Evolutionary conservation across 2,888 invertebrate species (phyloP).

Genomic region (Stenurella melanura): DNA sequence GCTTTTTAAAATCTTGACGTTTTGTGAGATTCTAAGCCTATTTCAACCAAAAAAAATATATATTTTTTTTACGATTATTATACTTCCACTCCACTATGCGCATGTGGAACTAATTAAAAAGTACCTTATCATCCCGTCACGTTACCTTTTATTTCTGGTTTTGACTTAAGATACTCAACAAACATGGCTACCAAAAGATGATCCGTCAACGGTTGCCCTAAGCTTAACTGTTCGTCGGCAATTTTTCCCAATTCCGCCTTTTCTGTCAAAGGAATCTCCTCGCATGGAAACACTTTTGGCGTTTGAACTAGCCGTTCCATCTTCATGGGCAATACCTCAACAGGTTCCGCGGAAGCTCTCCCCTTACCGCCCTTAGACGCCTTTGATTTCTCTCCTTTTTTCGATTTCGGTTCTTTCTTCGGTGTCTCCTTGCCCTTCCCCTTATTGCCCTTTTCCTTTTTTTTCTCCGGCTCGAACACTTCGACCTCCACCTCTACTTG

Average conservation of each 20-base stretch:
- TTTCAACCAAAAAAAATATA: too few species aligned
- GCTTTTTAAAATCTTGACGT: too few species aligned
- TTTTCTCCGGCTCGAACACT: slow-evolving; percentile 15
- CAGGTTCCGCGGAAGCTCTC: not conserved
- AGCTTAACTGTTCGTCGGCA: slow-evolving; percentile 75
- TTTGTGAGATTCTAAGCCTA: too few species aligned
- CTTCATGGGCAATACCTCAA: not conserved
- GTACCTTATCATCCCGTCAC: not conserved
- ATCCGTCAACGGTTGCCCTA: slow-evolving; percentile 75
- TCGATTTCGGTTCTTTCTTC: slow-evolving; percentile 24
- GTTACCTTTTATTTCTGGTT: slow-evolving; percentile 68
- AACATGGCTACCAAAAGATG: slow-evolving; percentile 77
- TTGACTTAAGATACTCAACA: slow-evolving; percentile 77
- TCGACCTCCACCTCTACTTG: slow-evolving; percentile 66
- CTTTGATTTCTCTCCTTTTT: slow-evolving; percentile 5
- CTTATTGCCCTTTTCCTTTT: slow-evolving; percentile 27
- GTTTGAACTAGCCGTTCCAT: slow-evolving; percentile 77
- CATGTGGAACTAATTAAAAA: too few species aligned
- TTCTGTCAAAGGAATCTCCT: slow-evolving; percentile 75
- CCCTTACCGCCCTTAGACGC: not conserved
- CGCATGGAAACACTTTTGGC: slow-evolving; percentile 77
- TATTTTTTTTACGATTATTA: too few species aligned
- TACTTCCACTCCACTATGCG: too few species aligned
- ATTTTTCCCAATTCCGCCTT: slow-evolving; percentile 77
- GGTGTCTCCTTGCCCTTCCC: slow-evolving; percentile 14